Percentiles rank a stretch among this genome's conserved stretches.
Conservation (phyloP, 2,888 invertebrate genomes). For the Diaperis boleti region DNA sequence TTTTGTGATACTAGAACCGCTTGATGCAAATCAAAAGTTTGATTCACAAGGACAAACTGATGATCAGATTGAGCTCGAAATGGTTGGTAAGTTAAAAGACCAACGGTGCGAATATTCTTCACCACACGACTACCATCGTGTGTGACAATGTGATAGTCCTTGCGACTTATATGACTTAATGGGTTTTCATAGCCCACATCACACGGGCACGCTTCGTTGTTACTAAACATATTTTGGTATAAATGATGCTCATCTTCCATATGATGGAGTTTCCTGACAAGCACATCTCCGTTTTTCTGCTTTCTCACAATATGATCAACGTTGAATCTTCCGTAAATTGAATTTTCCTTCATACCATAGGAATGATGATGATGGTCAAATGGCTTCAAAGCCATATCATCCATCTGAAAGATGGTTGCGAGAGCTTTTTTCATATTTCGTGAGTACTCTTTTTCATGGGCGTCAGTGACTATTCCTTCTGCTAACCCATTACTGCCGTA, state of each 20-base stretch:
- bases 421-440: slow-evolving; percentile 65
- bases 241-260: slow-evolving; percentile 55
- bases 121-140: slow-evolving; percentile 48
- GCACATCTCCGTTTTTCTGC: slow-evolving; percentile 52
- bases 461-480: slow-evolving; percentile 56
- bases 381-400: slow-evolving; percentile 50
- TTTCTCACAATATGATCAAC: slow-evolving; percentile 59
- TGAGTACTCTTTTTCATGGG: slow-evolving; percentile 61
- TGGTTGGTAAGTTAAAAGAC: slow-evolving; percentile 54
- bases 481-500: slow-evolving; percentile 55
- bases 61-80: slow-evolving; percentile 56
- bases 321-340: slow-evolving; percentile 62
- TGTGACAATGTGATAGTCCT: slow-evolving; percentile 49
- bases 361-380: slow-evolving; percentile 49
- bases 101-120: slow-evolving; percentile 50
- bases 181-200: slow-evolving; percentile 56
- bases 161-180: slow-evolving; percentile 51
- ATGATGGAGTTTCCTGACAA: slow-evolving; percentile 56
- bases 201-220: slow-evolving; percentile 54
- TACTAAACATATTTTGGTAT: slow-evolving; percentile 53
- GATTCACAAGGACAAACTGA: slow-evolving; percentile 63
- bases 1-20: slow-evolving; percentile 48
- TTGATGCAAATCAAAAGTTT: slow-evolving; percentile 60
- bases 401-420: slow-evolving; percentile 64
- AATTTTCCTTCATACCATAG: slow-evolving; percentile 60